phyloP scores from a whole-genome alignment of 2,797 vertebrate species.

The Loriculus beryllinus region DNA sequence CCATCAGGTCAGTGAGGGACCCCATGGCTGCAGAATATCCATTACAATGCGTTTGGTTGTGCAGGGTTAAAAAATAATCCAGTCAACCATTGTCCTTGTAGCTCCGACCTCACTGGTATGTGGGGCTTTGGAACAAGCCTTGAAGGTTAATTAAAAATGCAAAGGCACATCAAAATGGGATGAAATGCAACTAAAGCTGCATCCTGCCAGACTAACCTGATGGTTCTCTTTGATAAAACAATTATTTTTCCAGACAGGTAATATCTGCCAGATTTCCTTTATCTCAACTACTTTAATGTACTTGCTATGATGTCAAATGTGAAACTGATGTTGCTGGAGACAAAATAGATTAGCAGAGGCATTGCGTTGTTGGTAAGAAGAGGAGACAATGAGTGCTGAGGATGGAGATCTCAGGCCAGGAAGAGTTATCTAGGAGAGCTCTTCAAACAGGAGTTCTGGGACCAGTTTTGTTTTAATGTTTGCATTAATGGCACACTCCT shows the following conservation, averaged over 20 bases:
- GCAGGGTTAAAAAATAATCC: constrained; percentile 43
- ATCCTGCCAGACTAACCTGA: constrained; percentile 39
- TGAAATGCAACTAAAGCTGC: constrained; percentile 39
- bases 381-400: background rate
- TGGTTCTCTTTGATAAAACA: constrained; percentile 59
- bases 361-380: background rate
- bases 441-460: background rate
- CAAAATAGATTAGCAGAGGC: constrained; percentile 21
- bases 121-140: background rate
- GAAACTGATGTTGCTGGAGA: constrained; percentile 29
- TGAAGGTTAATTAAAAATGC: constrained; percentile 53
- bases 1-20: background rate
- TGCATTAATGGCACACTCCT: background rate
- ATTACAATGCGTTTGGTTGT: background rate
- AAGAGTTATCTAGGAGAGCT: background rate
- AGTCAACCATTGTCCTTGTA: background rate
- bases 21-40: background rate
- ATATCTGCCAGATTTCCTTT: constrained; percentile 59
- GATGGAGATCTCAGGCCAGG: background rate
- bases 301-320: constrained; percentile 50
- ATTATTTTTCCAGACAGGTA: constrained; percentile 63
- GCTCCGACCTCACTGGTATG: constrained; percentile 30
- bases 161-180: constrained; percentile 44
- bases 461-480: background rate
- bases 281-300: constrained; percentile 47